Evolutionary conservation across 2,113 vertebrate genomes (phyloP), one percentile per base, ranked within the genome.

Genomic region (Hiodon tergisus): DNA sequence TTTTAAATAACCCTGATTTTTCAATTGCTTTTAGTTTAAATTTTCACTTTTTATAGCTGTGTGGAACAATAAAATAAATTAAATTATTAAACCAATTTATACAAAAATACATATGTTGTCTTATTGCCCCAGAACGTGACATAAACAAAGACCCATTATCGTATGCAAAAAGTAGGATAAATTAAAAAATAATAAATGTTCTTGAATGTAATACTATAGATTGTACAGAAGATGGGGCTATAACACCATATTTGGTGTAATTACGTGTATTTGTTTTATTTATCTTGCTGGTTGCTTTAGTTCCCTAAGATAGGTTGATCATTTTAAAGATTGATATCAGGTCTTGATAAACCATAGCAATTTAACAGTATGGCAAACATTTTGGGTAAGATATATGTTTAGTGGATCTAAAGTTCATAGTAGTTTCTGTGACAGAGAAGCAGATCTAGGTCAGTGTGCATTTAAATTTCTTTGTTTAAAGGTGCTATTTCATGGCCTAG

Each of bases 181-280:
- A 31, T 31, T 31, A 31, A 31, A 31, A 31, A 31, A 31, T 0
- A 31, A 31, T 31, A 31, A 31, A 31, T 31, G 31, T 31, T 31
- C 0, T 31, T 6, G 51, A n/a, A 46, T 87, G 88, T 82, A 78
- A 83, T 88, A 61, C n/a, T 14, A 62, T 7, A 0, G 5, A 81
- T 77, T 77, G 14, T 11, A 88, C 89, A 90, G 79, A 74, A 61
- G 85, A 78, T 84, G 87, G 86, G 75, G 88, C 83, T 84, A 70
- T 85, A 82, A 79, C 75, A 87, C 83, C 62, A 83, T n/a, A 13
- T 79, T n/a, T 79, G 10, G 31, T 73, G 9, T 73, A 51, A 61
- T 67, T 58, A 55, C 6, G 58, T 16, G 13, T n/a, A 4, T 7
- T 31, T 14, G 4, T 47, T 47, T 13, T 13, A 14, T 48, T 3